Conservation (phyloP, 2,113 vertebrate genomes). For the Dipodomys stephensi region DNA sequence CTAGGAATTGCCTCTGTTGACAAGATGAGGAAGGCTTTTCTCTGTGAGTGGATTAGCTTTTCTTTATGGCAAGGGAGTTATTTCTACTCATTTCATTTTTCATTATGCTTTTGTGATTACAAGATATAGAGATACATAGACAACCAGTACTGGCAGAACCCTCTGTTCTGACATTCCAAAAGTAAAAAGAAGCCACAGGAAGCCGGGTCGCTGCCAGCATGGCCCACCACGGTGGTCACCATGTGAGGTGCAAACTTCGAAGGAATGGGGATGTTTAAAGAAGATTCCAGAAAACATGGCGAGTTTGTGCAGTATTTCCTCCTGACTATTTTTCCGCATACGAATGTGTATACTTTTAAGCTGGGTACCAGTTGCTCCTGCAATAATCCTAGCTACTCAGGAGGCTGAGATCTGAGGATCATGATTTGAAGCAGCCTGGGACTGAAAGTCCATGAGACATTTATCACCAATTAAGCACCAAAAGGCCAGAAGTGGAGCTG, state of each 20-base stretch:
- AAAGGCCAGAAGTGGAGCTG: too few species aligned
- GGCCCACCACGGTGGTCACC: too few species aligned
- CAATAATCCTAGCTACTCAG: too few species aligned
- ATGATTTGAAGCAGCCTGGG: too few species aligned
- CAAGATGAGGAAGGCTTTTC: neutral
- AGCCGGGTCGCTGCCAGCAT: neutral
- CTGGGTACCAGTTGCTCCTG: too few species aligned
- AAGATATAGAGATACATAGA: neutral
- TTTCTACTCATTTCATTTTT: neutral
- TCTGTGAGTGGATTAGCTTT: neutral
- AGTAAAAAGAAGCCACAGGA: neutral
- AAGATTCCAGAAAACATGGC: neutral
- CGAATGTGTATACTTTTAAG: neutral
- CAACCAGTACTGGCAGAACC: neutral
- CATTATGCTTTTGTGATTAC: neutral
- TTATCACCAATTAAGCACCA: too few species aligned
- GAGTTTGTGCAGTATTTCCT: neutral
- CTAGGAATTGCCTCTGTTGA: neutral
- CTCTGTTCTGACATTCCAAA: neutral
- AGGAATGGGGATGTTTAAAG: neutral
- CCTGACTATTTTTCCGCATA: neutral
- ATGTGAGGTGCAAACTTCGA: too few species aligned
- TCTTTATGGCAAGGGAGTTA: neutral
- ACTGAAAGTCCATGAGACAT: too few species aligned
- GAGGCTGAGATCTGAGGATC: too few species aligned